Evolutionary conservation across 2,888 invertebrate genomes (phyloP).

Genomic region (Priocnemis perturbator): DNA sequence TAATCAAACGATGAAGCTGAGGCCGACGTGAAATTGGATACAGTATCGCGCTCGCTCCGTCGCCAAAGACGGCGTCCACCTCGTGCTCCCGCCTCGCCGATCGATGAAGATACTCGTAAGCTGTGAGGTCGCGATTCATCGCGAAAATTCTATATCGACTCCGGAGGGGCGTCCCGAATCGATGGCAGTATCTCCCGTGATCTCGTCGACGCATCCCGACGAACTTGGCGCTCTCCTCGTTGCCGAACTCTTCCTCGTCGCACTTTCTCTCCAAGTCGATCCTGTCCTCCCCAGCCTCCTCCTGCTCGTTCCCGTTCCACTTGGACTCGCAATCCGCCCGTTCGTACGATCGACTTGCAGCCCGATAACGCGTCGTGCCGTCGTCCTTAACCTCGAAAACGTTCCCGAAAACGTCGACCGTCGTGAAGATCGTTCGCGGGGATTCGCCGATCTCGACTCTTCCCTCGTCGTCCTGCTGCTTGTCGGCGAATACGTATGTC

Average conservation of each 20-base stretch:
- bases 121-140: conserved; percentile 60
- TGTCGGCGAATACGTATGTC: conserved; percentile 29
- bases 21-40: conserved; percentile 44
- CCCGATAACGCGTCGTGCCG: conserved; percentile 46
- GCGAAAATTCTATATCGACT: conserved; percentile 61
- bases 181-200: conserved; percentile 21
- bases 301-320: not conserved
- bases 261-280: not conserved
- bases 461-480: not conserved
- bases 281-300: not conserved
- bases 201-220: not conserved
- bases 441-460: not conserved
- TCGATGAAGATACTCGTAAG: conserved; percentile 65
- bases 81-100: conserved; percentile 42
- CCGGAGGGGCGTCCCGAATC: conserved; percentile 17
- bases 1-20: conserved; percentile 48
- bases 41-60: conserved; percentile 45
- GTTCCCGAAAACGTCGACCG: conserved; percentile 52
- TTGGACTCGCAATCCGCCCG: not conserved
- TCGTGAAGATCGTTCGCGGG: conserved; percentile 41
- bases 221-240: not conserved
- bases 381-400: conserved; percentile 51
- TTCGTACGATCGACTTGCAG: not conserved
- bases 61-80: conserved; percentile 34
- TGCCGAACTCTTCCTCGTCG: not conserved